Conservation (phyloP, 2,113 vertebrate species). For the Notothenia coriiceps region DNA sequence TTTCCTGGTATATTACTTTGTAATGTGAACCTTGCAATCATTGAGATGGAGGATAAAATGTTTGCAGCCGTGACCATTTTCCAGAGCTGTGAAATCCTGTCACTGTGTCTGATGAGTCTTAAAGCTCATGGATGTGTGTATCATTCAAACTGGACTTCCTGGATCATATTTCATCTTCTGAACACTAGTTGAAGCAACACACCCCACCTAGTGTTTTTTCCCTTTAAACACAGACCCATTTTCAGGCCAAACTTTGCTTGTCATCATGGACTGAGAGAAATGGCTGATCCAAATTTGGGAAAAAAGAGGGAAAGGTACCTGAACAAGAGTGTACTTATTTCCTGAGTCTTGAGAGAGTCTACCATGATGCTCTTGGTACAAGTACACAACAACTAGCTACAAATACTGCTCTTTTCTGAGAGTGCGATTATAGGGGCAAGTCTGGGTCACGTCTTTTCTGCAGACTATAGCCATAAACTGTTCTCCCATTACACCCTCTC, state of each 20-base stretch:
- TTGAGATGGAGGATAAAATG: not conserved
- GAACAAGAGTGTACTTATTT: not conserved
- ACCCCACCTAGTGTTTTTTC: no score
- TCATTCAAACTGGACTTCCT: constrained; percentile 6
- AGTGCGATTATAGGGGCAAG: constrained; percentile 36
- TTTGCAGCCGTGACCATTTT: not conserved
- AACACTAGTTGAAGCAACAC: constrained; percentile 9
- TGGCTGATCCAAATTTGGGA: not conserved
- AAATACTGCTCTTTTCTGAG: constrained; percentile 21
- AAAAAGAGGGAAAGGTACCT: not conserved
- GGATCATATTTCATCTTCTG: constrained; percentile 40
- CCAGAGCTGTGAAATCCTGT: not conserved
- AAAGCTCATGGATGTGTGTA: not conserved
- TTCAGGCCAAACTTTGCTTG: constrained; percentile 4
- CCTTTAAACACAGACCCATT: constrained; percentile 2
- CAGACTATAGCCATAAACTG: constrained; percentile 58
- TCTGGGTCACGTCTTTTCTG: constrained; percentile 65
- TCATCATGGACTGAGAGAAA: not conserved
- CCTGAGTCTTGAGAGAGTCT: not conserved
- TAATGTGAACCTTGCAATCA: not conserved
- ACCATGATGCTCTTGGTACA: not conserved
- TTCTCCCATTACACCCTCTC: constrained; percentile 58
- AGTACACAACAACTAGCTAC: not conserved
- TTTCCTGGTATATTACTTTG: not conserved
- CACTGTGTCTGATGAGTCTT: constrained; percentile 4